Percentiles rank a stretch among this genome's conserved stretches.
phyloP scores from a whole-genome alignment of 2,888 invertebrate species.

The Nymphalis c-album region DNA sequence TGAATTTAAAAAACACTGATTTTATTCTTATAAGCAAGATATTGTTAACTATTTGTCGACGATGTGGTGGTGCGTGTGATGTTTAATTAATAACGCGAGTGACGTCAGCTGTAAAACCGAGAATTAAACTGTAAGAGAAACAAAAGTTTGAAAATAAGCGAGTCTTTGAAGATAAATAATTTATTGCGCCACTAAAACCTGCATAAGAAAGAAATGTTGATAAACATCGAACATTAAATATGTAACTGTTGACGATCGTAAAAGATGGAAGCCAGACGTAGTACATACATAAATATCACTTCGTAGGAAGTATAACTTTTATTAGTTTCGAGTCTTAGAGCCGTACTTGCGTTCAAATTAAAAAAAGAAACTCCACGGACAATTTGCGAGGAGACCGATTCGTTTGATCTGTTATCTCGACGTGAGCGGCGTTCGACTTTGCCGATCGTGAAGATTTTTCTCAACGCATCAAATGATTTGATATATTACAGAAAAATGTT shows the following conservation, averaged over 20 bases:
- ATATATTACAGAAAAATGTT: slow-evolving; percentile 56
- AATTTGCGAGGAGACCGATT: slow-evolving; percentile 65
- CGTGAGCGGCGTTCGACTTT: slow-evolving; percentile 51
- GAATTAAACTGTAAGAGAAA: slow-evolving; percentile 61
- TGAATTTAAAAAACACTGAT: background rate
- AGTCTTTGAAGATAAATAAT: slow-evolving; percentile 80
- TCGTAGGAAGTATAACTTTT: slow-evolving; percentile 70
- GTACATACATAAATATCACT: slow-evolving; percentile 72
- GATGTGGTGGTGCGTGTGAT: background rate
- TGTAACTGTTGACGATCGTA: slow-evolving; percentile 81
- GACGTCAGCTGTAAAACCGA: slow-evolving; percentile 62
- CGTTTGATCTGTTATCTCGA: slow-evolving; percentile 62
- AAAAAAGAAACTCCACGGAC: slow-evolving; percentile 68
- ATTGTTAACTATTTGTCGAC: background rate
- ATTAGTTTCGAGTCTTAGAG: slow-evolving; percentile 64
- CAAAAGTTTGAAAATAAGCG: slow-evolving; percentile 78
- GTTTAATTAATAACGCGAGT: slow-evolving; percentile 61
- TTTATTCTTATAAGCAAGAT: background rate
- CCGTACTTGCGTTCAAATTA: slow-evolving; percentile 64
- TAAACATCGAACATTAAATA: slow-evolving; percentile 81
- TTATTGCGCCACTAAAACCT: slow-evolving; percentile 78
- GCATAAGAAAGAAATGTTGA: slow-evolving; percentile 81
- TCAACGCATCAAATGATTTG: slow-evolving; percentile 68
- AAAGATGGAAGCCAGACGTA: slow-evolving; percentile 75
- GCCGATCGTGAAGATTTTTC: slow-evolving; percentile 66